These are phyloP conservation scores for Lacerta viridis DNA, from an alignment of 2,797 vertebrate genomes.

Conservation along the genomic window DNA sequence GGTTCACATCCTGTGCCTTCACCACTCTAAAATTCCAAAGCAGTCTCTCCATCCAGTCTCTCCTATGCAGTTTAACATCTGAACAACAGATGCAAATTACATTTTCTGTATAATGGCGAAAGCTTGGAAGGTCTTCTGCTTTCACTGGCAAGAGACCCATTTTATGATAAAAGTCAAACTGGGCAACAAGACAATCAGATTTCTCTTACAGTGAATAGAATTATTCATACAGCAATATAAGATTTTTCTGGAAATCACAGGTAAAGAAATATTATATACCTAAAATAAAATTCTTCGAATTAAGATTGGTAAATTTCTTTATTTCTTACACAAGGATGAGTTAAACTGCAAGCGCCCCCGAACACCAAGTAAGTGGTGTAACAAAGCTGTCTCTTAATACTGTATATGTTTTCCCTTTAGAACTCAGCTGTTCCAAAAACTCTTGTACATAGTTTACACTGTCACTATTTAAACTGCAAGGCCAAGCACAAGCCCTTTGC, in stretches of 20 bases:
- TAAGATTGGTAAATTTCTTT: background rate
- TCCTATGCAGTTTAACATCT: constrained; percentile 30
- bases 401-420: background rate
- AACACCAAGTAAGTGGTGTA: background rate
- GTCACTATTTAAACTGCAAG: background rate
- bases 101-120: constrained; percentile 34
- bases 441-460: background rate
- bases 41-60: constrained; percentile 56
- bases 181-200: constrained; percentile 7
- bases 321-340: background rate
- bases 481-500: background rate
- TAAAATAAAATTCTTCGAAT: background rate
- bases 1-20: constrained; percentile 48
- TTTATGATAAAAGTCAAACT: background rate
- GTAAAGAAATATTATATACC: background rate
- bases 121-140: constrained; percentile 19
- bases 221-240: background rate
- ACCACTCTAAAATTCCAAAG: constrained; percentile 55
- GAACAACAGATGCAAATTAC: constrained; percentile 42
- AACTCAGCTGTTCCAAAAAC: background rate
- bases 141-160: constrained; percentile 30
- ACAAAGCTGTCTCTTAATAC: background rate
- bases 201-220: background rate
- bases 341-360: background rate
- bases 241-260: background rate